Base-by-base conservation (phyloP, 2,113 vertebrate species). In the Pleuronectes platessa region DNA sequence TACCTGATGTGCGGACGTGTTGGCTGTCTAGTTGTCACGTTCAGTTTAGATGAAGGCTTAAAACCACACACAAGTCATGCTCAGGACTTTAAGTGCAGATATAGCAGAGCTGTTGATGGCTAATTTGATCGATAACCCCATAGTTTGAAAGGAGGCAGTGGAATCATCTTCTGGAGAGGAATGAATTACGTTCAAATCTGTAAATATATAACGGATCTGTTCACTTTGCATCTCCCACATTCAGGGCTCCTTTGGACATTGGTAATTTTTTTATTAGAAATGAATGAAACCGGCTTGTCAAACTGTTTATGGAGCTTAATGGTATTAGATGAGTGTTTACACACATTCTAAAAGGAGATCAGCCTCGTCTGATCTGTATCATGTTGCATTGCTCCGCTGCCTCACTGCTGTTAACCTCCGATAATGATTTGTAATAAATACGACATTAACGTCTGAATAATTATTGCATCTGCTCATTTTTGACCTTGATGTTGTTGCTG, bases 401-500 rank as follows among this genome's bases (percentile, higher is more conserved):
- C 17, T 18, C 45, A 49, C 45, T 49, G 17, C 45, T 47, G 14
- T 47, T 47, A 4, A 47, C 0, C 45, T 3, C 13, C 5, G 4
- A 49, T 49, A 49, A 49, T 18, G 4, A 49, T 17, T 49, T 49
- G 45, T 18, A 49, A 49, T 49, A 49, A 49, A 49, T 49, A 18
- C 6, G 40, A 42, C 40, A 82, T 79, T 67, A 69, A 23, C 37
- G 47, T 64, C 21, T 18, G 5, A 56, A 9, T 27, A 24, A 77
- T 60, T 26, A 31, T 20, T 61, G 63, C 24, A 60, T 66, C 40
- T 61, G 51, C 64, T 56, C 27, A 27, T 68, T 64, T 82, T 66
- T 71, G 40, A 60, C 68, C 61, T 79, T 62, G 37, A 45, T 26
- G 54, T 40, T 77, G 37, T 51, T 68, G 55, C 35, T 58, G 45